These are phyloP conservation scores for Pinctada fucata DNA, from an alignment of 2,888 invertebrate species.

Conservation along the genomic window DNA sequence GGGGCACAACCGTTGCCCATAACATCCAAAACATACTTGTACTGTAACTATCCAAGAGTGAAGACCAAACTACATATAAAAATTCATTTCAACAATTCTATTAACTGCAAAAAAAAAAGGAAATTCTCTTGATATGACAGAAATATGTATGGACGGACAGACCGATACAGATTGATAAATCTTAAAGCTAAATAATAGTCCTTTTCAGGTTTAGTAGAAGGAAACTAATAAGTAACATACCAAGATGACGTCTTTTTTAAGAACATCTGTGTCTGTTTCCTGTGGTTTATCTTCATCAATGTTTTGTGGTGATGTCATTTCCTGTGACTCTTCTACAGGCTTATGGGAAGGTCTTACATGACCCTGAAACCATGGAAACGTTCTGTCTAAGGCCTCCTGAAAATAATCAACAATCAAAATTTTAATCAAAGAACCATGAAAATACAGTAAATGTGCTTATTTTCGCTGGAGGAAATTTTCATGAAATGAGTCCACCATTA, in stretches of 20 bases:
- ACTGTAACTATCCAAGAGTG: no score
- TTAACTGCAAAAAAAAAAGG: no score
- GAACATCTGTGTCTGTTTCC: constrained; percentile 90
- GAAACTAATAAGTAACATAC: constrained; percentile 44
- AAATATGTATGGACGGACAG: no score
- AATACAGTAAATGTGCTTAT: not conserved
- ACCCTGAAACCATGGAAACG: constrained; percentile 74
- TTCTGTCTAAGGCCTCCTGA: constrained; percentile 78
- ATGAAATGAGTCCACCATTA: not conserved
- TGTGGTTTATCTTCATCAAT: constrained; percentile 79
- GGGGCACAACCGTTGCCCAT: no score
- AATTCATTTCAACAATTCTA: no score
- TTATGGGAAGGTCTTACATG: constrained; percentile 80
- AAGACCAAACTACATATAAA: no score
- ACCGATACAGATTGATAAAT: no score
- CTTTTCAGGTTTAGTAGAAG: no score
- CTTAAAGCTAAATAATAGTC: no score
- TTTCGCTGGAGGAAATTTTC: no score
- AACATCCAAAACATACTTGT: no score
- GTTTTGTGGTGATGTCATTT: constrained; percentile 45
- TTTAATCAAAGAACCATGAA: not conserved
- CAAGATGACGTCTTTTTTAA: constrained; percentile 87
- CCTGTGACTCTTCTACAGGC: constrained; percentile 53
- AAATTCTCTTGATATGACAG: no score
- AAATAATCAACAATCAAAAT: constrained; percentile 51